These are phyloP conservation scores for Caenorhabditis doughertyi DNA, from an alignment of 2,888 invertebrate genomes.

Conservation along the genomic window DNA sequence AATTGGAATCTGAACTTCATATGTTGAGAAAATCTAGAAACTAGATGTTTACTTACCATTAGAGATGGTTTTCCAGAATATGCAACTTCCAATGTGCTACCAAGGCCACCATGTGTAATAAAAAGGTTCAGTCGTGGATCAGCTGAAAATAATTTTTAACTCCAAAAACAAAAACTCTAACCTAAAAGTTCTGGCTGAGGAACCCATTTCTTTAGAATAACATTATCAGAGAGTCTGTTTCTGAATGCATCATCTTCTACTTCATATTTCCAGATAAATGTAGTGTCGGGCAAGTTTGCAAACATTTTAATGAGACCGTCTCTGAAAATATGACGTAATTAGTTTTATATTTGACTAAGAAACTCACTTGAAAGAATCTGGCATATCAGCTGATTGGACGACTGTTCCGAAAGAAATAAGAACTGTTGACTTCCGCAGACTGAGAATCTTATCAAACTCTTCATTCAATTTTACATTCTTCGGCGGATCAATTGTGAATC, in stretches of 20 bases:
- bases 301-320: conserved; percentile 31
- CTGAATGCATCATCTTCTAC: conserved; percentile 25
- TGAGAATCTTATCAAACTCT: conserved; percentile 44
- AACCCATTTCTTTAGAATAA: conserved; percentile 49
- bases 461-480: conserved; percentile 20
- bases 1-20: conserved; percentile 26
- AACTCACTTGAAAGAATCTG: conserved; percentile 34
- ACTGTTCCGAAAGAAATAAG: conserved; percentile 56
- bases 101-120: conserved; percentile 36
- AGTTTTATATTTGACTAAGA: background rate
- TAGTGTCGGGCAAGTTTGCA: conserved; percentile 33
- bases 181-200: conserved; percentile 42
- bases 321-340: conserved; percentile 12
- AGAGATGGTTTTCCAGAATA: conserved; percentile 44
- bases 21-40: background rate
- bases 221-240: conserved; percentile 28
- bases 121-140: conserved; percentile 30
- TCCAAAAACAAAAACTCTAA: background rate
- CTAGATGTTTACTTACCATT: background rate
- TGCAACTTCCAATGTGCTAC: conserved; percentile 37
- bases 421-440: conserved; percentile 34
- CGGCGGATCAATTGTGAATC: conserved; percentile 40
- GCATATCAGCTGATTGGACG: conserved; percentile 52
- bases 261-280: conserved; percentile 60
- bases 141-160: background rate